phyloP scores from a whole-genome alignment of 2,113 vertebrate species.

The Halcyon malimbica region DNA sequence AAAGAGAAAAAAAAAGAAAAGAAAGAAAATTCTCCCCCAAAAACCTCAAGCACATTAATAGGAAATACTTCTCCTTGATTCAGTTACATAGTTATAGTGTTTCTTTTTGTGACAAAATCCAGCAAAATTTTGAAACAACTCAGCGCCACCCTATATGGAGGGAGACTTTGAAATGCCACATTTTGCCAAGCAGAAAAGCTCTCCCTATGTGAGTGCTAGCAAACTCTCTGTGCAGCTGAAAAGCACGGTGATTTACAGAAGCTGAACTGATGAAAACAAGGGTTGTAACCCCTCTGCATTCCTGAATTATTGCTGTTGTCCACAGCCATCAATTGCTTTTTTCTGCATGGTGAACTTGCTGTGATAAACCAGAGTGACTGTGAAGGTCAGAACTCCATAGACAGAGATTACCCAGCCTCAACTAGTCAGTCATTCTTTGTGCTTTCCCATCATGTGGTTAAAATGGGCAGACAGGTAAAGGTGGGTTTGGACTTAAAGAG shows the following conservation, averaged over 20 bases:
- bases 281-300: neutral
- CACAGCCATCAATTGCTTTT: neutral
- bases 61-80: neutral
- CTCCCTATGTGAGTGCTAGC: neutral
- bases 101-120: neutral
- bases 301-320: neutral
- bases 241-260: neutral
- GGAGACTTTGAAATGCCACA: neutral
- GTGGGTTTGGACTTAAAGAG: neutral
- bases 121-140: neutral
- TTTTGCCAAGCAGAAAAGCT: neutral
- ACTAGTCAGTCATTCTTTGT: neutral
- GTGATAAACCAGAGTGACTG: neutral
- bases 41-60: neutral
- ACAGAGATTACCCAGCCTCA: neutral
- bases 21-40: fast-evolving
- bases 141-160: neutral
- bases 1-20: neutral
- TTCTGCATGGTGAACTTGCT: neutral
- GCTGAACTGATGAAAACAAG: neutral
- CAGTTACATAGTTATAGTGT: neutral
- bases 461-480: neutral
- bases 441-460: neutral
- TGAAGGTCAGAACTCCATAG: neutral
- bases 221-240: neutral